Evolutionary conservation across 2,113 vertebrate species (phyloP).

Genomic region (Pelmatolapia mariae): DNA sequence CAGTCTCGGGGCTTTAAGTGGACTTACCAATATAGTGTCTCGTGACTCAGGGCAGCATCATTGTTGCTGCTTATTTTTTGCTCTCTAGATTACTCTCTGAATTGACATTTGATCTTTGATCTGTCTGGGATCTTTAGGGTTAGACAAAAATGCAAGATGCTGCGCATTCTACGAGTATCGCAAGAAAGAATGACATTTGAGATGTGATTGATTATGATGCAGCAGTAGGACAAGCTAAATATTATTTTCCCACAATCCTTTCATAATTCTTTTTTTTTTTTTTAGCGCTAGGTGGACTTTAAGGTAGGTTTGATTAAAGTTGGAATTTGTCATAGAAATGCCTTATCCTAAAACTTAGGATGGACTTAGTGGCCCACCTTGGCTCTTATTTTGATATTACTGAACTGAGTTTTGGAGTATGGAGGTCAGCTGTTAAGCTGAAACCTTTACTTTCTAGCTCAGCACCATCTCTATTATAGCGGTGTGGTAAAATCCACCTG

Average conservation of each 20-base stretch:
- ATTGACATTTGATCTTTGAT: not conserved
- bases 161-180: not conserved
- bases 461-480: not conserved
- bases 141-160: not conserved
- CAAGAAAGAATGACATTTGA: not conserved
- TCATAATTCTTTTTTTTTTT: not conserved
- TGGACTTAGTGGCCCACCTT: not conserved
- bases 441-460: not conserved
- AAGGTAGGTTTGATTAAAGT: not conserved
- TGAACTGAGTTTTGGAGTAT: not conserved
- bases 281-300: not conserved
- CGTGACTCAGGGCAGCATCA: not conserved
- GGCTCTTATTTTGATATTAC: not conserved
- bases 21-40: not conserved
- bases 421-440: not conserved
- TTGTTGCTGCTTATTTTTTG: not conserved
- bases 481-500: not conserved
- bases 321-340: not conserved
- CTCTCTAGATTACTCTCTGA: not conserved
- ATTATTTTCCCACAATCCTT: not conserved
- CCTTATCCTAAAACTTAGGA: not conserved
- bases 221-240: not conserved
- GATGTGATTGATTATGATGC: not conserved
- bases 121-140: not conserved
- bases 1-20: not conserved